A percentile compares a stretch with the other conserved stretches of the same genome.
phyloP scores from a whole-genome alignment of 2,888 invertebrate genomes.

The Operophtera brumata region DNA sequence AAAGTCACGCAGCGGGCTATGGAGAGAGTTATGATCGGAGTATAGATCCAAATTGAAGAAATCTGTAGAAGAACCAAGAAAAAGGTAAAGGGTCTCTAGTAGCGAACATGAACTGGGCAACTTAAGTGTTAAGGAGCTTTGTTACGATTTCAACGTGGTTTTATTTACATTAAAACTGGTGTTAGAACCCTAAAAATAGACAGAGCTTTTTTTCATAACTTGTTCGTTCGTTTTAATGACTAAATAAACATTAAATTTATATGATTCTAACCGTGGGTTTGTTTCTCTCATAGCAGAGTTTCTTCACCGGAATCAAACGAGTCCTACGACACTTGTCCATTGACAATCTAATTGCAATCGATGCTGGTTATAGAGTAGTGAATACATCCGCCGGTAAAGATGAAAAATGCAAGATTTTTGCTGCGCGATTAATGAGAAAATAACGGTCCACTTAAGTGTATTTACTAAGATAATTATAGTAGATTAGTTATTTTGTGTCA shows the following conservation, averaged over 20 bases:
- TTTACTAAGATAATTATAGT: slow-evolving; percentile 16
- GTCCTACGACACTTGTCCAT: slow-evolving; percentile 71
- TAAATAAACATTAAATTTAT: not conserved
- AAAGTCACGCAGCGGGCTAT: too few species aligned
- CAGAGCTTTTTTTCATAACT: too few species aligned
- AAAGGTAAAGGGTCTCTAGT: too few species aligned
- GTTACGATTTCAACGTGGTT: too few species aligned
- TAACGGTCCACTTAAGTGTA: slow-evolving; percentile 22
- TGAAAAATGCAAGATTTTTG: slow-evolving; percentile 24
- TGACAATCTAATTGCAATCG: slow-evolving; percentile 77
- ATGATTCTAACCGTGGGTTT: not conserved
- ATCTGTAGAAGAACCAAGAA: too few species aligned
- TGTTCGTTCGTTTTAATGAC: too few species aligned
- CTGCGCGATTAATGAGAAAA: slow-evolving; percentile 16
- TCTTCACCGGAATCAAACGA: slow-evolving; percentile 62
- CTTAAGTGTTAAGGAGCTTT: too few species aligned
- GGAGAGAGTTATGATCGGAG: too few species aligned
- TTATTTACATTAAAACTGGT: too few species aligned
- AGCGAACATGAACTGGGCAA: too few species aligned
- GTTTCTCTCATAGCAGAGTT: slow-evolving; percentile 38
- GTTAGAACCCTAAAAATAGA: too few species aligned
- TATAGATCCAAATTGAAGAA: too few species aligned
- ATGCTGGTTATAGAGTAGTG: slow-evolving; percentile 58
- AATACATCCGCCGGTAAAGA: slow-evolving; percentile 28
- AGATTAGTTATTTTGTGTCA: slow-evolving; percentile 1